These are phyloP conservation scores for Holothuria leucospilota DNA, from an alignment of 53 echinoderm and acorn worm species.

Conservation along the genomic window DNA sequence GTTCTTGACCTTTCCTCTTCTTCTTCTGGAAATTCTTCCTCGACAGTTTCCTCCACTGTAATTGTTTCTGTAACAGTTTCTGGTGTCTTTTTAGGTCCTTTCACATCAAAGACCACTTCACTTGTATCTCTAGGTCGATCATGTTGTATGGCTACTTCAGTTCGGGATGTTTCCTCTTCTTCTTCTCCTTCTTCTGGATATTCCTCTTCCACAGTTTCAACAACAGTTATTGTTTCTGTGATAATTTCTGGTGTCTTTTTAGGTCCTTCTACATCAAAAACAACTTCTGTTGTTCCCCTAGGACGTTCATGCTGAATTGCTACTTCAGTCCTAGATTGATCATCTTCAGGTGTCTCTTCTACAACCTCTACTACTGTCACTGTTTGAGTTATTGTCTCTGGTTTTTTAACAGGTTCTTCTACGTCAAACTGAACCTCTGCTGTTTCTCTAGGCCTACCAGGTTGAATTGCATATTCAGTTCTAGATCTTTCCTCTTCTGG, in stretches of 20 bases:
- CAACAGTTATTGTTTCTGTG: constrained; percentile 48
- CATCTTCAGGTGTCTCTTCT: constrained; percentile 42
- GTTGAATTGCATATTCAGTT: constrained; percentile 52
- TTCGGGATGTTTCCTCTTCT: constrained; percentile 34
- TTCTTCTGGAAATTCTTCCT: constrained; percentile 43
- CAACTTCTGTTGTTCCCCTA: constrained; percentile 17
- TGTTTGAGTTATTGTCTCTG: constrained; percentile 29
- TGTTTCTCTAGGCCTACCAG: constrained; percentile 22
- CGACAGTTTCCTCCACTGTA: constrained; percentile 50
- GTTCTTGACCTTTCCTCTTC: constrained; percentile 39
- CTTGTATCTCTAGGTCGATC: constrained; percentile 37
- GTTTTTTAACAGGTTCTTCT: background rate
- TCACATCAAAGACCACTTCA: constrained; percentile 26
- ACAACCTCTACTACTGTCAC: constrained; percentile 28
- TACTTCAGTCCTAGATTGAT: constrained; percentile 49
- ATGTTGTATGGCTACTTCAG: constrained; percentile 51
- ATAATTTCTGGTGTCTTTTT: constrained; percentile 21
- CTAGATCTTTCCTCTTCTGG: constrained; percentile 48
- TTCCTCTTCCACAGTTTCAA: constrained; percentile 57
- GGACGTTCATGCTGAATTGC: constrained; percentile 52
- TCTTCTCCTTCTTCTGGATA: constrained; percentile 18
- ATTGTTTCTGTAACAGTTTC: constrained; percentile 57
- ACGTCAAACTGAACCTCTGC: constrained; percentile 34
- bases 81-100: background rate
- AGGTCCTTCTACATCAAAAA: constrained; percentile 28